Evolutionary conservation across 1,140 invertebrate species (phyloP), one percentile per base, ranked within the genome.

Genomic region (Berghia stephanieae): DNA sequence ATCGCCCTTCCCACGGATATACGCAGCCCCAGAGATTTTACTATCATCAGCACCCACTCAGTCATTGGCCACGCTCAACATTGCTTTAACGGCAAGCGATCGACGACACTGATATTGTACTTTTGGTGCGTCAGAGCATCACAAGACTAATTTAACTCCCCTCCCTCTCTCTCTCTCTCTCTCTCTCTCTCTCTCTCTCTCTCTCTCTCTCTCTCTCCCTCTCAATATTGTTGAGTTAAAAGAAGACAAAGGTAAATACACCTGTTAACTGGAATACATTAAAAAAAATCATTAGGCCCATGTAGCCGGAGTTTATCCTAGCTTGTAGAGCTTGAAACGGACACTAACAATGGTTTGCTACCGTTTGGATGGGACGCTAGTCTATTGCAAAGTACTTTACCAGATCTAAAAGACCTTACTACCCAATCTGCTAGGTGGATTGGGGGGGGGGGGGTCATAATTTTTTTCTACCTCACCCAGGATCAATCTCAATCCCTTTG

Each of bases 151-250:
- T 60, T 4, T 60, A 4, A 27, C 55, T 6, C 55, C 55, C 5
- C 5, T 21, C 55, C 34, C 55, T 60, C 55, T 60, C 55, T 60
- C 55, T 60, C 55, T 60, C 55, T 60, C 55, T 60, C 55, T 60
- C 55, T 60, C 55, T 60, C 55, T 60, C 55, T 60, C 55, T 60
- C 55, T 60, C 55, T 60, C 55, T 60, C 55, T 60, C 55, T 60
- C 55, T 60, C 55, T 21, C 5, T 6, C 5, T 5, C 21, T 60
- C 55, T 27, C 34, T 21, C 24, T 60, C 21, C 24, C 21, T 4
- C n/a, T 21, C 55, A 5, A 6, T 60, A 60, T 21, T 60, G 34
- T 60, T 4, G 34, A 4, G 8, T 27, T 31, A 27, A 4, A 4
- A 21, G 5, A 8, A 60, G 21, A 27, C 5, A 60, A 5, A 8